Base-by-base conservation (phyloP, 2,888 invertebrate species). In the Diadegma fenestrale region DNA sequence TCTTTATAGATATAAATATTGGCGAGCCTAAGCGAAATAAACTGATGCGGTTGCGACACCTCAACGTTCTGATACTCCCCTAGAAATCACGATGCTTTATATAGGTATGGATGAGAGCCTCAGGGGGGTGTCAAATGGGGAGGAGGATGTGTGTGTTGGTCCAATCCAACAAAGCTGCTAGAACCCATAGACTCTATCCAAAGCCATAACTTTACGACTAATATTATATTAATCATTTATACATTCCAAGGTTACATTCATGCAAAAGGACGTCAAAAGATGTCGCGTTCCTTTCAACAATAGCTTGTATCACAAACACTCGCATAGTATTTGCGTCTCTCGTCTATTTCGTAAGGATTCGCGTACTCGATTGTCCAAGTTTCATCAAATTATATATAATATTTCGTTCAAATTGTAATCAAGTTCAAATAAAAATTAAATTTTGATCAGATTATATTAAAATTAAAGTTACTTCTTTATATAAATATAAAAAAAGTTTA, bases 41-140 rank as follows among this genome's bases (percentile, higher is more conserved):
- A 80, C 80, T 61, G 84, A 64, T 79, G 75, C 45, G 64, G 83
- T 78, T 69, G 87, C 77, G 81, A 79, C 85, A 80, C 85, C 82
- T 87, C 68, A 80, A 69, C 77, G 82, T 88, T 89, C 88, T 89
- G 88, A 86, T 78, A 87, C 75, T 61, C 84, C 63, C 66, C 71
- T 79, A 83, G 87, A 80, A 87, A 86, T 63, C 30, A 83, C 82
- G 85, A 84, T 85, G 87, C 84, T 72, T 89, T 89, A 88, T 89
- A 88, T 88, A 88, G 87, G 79, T 77, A 82, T 75, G 80, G 75
- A 43, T 72, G 54, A 82, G 58, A 76, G 84, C 76, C 86, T 86
- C 82, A 14, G 54, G 80, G 66, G 84, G 80, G 75, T 58, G 78
- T 68, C 19, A 19, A 41, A 58, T 58, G 69, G 51, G 45, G 79